Percentiles rank a stretch among this genome's conserved stretches.
Evolutionary conservation across 1,140 invertebrate species (phyloP).

Genomic region (Neodiprion lecontei): DNA sequence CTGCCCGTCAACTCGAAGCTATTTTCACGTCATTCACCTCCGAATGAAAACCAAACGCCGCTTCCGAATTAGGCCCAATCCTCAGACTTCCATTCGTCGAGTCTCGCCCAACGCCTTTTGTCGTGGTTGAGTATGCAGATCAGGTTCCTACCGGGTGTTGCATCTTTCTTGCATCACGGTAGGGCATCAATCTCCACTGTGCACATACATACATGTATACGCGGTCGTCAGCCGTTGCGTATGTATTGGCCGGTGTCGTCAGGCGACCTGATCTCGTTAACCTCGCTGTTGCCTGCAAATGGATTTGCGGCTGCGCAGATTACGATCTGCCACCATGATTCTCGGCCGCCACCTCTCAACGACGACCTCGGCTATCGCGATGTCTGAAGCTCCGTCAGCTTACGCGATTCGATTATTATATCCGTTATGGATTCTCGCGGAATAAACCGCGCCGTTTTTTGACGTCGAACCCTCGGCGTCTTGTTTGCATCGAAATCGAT

Average conservation of each 20-base stretch:
- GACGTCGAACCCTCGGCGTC: no score
- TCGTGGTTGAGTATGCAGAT: slow-evolving; percentile 47
- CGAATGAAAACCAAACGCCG: neutral
- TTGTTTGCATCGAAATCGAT: no score
- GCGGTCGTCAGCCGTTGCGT: slow-evolving; percentile 27
- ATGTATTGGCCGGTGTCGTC: slow-evolving; percentile 35
- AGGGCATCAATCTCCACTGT: neutral
- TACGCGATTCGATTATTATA: neutral
- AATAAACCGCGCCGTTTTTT: neutral
- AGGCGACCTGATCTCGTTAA: slow-evolving; percentile 48
- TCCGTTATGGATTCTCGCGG: neutral
- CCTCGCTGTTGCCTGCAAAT: slow-evolving; percentile 48
- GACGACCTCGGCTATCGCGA: neutral
- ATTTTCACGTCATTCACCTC: slow-evolving; percentile 10
- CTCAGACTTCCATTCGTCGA: neutral
- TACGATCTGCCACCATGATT: slow-evolving; percentile 31
- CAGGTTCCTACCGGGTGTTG: slow-evolving; percentile 38
- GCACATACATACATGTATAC: neutral
- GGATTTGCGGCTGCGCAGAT: slow-evolving; percentile 50
- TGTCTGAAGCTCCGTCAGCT: neutral
- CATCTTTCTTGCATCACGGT: neutral
- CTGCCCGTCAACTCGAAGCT: neutral
- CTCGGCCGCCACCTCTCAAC: neutral
- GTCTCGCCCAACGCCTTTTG: slow-evolving; percentile 30
- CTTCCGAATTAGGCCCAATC: neutral